These are phyloP conservation scores for Spizella passerina DNA, from an alignment of 2,797 vertebrate species.

Conservation along the genomic window DNA sequence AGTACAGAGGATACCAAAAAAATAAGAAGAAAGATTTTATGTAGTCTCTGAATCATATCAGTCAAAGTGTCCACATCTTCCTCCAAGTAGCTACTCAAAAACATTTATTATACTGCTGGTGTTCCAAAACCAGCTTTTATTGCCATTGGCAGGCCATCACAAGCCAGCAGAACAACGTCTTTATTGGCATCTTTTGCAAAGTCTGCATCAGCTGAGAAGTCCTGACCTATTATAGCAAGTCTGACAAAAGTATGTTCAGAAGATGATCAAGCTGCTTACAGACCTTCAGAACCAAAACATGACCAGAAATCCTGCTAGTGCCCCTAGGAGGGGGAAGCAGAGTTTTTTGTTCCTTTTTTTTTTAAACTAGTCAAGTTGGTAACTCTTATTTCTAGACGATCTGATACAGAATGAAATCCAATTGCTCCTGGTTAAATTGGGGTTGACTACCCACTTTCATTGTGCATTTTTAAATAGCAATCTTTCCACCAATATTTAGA, in stretches of 20 bases:
- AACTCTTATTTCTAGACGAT: not conserved
- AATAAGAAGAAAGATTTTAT: not conserved
- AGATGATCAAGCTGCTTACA: not conserved
- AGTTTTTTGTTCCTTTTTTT: not conserved
- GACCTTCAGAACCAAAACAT: not conserved
- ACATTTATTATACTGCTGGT: not conserved
- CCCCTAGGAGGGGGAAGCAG: fast-evolving
- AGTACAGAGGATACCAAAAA: not conserved
- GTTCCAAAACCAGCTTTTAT: not conserved
- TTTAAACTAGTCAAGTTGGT: not conserved
- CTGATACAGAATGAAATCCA: not conserved
- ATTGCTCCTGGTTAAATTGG: not conserved
- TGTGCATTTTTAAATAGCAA: not conserved
- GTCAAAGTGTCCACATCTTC: not conserved
- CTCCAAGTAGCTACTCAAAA: not conserved
- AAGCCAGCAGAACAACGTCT: not conserved
- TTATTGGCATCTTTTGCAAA: not conserved
- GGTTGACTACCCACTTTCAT: not conserved
- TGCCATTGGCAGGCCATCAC: not conserved
- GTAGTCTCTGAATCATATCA: not conserved
- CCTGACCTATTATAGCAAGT: not conserved
- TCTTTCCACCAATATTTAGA: not conserved
- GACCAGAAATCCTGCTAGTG: not conserved
- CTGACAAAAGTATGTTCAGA: not conserved
- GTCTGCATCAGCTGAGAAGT: not conserved